phyloP scores from a whole-genome alignment of 2,113 vertebrate species.

The Lepus europaeus region DNA sequence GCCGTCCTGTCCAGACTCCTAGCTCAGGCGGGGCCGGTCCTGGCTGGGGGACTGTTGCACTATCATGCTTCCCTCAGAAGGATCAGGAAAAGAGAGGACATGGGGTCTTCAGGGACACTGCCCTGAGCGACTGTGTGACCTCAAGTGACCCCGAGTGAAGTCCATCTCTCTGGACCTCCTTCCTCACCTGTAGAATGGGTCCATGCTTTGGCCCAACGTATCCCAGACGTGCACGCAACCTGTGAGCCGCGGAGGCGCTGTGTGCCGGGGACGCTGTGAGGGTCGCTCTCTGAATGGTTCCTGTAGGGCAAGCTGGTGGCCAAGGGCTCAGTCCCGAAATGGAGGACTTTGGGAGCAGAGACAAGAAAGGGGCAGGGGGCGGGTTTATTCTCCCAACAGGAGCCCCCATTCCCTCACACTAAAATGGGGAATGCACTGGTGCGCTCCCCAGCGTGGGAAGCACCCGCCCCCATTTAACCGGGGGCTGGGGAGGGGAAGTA shows the following conservation, averaged over 20 bases:
- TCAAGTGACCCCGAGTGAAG: background rate
- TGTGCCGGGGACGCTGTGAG: no score
- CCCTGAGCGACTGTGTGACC: background rate
- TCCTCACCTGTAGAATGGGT: conserved; percentile 7
- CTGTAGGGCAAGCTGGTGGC: background rate
- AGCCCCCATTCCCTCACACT: no score
- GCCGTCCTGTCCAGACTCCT: background rate
- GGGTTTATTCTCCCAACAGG: no score
- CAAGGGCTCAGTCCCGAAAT: background rate
- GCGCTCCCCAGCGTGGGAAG: background rate
- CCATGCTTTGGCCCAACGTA: background rate
- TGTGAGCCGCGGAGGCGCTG: no score
- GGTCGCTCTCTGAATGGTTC: background rate
- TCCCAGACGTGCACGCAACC: background rate
- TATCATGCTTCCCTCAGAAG: background rate
- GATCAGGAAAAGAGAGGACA: background rate
- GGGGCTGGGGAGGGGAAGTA: background rate
- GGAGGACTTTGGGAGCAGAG: background rate
- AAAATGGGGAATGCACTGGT: background rate
- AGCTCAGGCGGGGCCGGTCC: background rate
- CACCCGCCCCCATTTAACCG: background rate
- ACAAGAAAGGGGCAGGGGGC: background rate
- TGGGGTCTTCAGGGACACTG: background rate
- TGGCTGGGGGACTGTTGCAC: background rate
- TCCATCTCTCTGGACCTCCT: background rate